Percentiles rank a stretch among this genome's conserved stretches.
These are phyloP conservation scores for Piscicola geometra DNA, from an alignment of 2,888 invertebrate species.

Conservation along the genomic window DNA sequence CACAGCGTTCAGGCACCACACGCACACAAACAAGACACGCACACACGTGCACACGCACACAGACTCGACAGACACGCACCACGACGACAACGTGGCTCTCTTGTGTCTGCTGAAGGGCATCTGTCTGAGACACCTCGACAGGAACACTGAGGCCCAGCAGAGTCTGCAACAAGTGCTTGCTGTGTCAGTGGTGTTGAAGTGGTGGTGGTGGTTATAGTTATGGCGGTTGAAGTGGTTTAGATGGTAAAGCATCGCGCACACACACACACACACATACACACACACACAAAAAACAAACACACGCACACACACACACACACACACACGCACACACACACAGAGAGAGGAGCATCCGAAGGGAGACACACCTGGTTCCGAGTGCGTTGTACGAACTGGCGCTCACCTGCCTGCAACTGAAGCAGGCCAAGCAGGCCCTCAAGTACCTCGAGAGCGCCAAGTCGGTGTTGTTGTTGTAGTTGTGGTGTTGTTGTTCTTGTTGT, in stretches of 20 bases:
- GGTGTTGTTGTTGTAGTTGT: neutral
- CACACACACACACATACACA: too few species aligned
- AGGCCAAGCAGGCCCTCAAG: constrained; percentile 19
- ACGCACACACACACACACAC: constrained; percentile 44
- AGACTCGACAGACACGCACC: constrained; percentile 41
- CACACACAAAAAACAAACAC: too few species aligned
- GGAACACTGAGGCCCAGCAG: constrained; percentile 72
- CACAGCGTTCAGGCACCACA: too few species aligned
- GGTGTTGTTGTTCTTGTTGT: neutral
- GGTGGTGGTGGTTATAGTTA: neutral
- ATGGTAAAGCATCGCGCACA: neutral
- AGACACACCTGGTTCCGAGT: constrained; percentile 78
- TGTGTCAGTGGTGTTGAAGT: constrained; percentile 53
- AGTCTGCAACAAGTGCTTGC: constrained; percentile 65
- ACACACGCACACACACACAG: constrained; percentile 46
- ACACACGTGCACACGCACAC: neutral
- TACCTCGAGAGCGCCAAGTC: constrained; percentile 30
- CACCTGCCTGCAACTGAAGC: constrained; percentile 54
- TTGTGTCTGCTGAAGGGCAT: constrained; percentile 75
- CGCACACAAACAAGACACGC: too few species aligned
- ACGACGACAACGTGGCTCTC: constrained; percentile 62
- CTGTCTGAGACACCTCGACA: constrained; percentile 72
- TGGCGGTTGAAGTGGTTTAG: neutral
- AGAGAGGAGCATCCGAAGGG: constrained; percentile 67
- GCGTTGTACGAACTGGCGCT: constrained; percentile 79